These are phyloP conservation scores for Conopomorpha cramerella DNA, from an alignment of 1,140 invertebrate species.

Conservation along the genomic window DNA sequence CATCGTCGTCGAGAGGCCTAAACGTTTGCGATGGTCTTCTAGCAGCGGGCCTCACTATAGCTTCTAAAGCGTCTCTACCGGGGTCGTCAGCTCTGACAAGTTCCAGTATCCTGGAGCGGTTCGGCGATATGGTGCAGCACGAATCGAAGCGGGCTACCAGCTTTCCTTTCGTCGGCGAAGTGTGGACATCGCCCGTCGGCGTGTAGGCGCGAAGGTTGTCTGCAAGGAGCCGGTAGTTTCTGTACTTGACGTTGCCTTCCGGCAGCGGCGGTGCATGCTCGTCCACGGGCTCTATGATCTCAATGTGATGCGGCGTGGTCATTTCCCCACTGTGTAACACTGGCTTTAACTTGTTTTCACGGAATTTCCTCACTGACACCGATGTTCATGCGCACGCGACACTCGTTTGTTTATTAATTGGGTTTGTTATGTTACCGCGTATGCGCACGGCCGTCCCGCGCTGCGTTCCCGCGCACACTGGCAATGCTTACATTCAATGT, in stretches of 20 bases:
- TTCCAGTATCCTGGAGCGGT: constrained; percentile 37
- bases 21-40: constrained; percentile 27
- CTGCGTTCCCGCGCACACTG: too few species aligned
- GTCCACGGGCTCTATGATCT: constrained; percentile 29
- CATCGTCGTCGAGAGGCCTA: constrained; percentile 43
- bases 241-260: constrained; percentile 34
- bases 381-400: too few species aligned
- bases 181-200: constrained; percentile 33
- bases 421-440: too few species aligned
- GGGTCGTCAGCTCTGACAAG: constrained; percentile 39
- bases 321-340: too few species aligned
- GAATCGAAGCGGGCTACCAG: constrained; percentile 36
- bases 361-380: too few species aligned
- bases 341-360: too few species aligned
- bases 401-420: too few species aligned
- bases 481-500: too few species aligned
- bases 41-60: constrained; percentile 36
- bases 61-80: constrained; percentile 35
- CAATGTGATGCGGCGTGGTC: constrained; percentile 19
- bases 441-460: too few species aligned
- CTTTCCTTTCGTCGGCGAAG: constrained; percentile 28
- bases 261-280: constrained; percentile 21
- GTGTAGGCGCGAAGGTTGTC: constrained; percentile 32
- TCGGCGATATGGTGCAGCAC: constrained; percentile 26
- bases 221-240: constrained; percentile 34